These are phyloP conservation scores for Suricata suricatta DNA, from an alignment of 2,113 vertebrate genomes.

Conservation along the genomic window DNA sequence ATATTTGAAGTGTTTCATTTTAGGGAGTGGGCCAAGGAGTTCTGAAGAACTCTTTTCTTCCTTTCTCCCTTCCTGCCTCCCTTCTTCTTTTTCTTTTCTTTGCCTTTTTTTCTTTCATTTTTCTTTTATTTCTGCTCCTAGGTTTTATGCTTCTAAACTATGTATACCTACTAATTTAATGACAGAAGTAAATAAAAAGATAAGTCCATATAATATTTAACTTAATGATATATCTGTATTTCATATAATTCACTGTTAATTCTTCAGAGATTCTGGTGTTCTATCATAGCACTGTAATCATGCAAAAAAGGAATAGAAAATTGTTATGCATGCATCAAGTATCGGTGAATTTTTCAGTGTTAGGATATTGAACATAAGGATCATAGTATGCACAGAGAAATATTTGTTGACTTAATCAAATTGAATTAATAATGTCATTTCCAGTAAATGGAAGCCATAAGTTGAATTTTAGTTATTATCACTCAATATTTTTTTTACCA, in stretches of 20 bases:
- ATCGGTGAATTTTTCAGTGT: not conserved
- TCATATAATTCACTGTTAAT: not conserved
- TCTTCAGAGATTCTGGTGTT: not conserved
- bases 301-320: not conserved
- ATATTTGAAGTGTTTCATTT: not conserved
- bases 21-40: accelerated
- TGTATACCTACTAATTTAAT: not conserved
- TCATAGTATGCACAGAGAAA: not conserved
- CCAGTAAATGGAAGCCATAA: not conserved
- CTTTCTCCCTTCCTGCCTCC: not conserved
- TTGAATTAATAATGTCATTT: not conserved
- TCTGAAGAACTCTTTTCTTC: not conserved
- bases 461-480: conserved; percentile 17
- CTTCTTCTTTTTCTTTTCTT: not conserved
- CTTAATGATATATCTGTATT: not conserved
- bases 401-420: not conserved
- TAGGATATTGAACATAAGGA: not conserved
- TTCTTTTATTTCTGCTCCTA: not conserved
- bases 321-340: not conserved
- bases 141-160: not conserved
- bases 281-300: not conserved
- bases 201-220: not conserved
- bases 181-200: not conserved
- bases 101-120: not conserved
- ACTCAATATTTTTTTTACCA: not conserved